Conservation (phyloP, 2,888 invertebrate species). For the Mermis nigrescens region DNA sequence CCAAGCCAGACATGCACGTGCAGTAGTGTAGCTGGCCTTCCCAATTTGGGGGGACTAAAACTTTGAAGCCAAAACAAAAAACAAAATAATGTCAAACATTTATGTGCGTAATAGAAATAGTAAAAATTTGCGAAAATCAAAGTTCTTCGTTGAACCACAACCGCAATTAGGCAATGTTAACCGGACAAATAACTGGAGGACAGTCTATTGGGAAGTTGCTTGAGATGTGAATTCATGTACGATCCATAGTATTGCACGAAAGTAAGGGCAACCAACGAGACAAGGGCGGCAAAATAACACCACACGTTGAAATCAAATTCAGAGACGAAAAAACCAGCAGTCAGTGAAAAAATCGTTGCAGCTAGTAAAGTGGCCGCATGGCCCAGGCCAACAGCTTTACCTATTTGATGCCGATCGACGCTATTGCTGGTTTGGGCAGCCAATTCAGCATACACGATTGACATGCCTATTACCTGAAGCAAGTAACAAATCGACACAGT, state of each 20-base stretch:
- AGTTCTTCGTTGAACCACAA: background rate
- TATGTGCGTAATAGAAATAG: background rate
- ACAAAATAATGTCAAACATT: background rate
- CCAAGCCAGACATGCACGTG: too few species aligned
- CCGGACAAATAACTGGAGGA: too few species aligned
- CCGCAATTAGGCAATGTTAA: background rate
- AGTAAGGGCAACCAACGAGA: slow-evolving; percentile 17
- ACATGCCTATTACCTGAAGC: slow-evolving; percentile 21
- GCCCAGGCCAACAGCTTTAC: slow-evolving; percentile 24
- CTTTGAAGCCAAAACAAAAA: background rate
- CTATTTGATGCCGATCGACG: slow-evolving; percentile 19
- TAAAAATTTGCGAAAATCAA: background rate
- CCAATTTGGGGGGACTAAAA: too few species aligned
- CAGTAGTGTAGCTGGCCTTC: too few species aligned
- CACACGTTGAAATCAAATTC: slow-evolving; percentile 16
- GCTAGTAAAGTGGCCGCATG: slow-evolving; percentile 20
- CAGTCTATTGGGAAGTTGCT: background rate
- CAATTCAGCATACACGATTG: slow-evolving; percentile 22
- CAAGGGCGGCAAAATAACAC: slow-evolving; percentile 19
- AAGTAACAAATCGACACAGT: too few species aligned
- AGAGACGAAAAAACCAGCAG: slow-evolving; percentile 21
- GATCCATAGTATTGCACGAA: slow-evolving; percentile 17
- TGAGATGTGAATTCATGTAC: slow-evolving; percentile 21
- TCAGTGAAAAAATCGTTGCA: slow-evolving; percentile 19
- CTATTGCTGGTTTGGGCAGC: slow-evolving; percentile 22